Conservation (phyloP, 2,888 invertebrate species). For the Smittia sp. region DNA sequence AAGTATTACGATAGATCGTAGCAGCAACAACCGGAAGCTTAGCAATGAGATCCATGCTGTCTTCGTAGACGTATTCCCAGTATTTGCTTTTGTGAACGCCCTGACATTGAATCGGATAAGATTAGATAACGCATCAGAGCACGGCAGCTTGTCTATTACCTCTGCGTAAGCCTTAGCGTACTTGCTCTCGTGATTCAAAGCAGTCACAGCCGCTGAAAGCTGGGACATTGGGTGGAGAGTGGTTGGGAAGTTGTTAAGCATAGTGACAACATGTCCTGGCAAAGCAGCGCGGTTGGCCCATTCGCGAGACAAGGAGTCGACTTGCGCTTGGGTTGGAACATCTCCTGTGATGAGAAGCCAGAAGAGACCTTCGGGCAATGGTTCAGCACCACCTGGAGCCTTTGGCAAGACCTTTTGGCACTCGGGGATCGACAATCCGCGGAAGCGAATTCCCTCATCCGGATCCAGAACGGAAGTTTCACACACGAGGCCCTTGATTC, state of each 20-base stretch:
- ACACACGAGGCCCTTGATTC: conserved; percentile 86
- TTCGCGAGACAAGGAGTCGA: conserved; percentile 65
- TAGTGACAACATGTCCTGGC: conserved; percentile 76
- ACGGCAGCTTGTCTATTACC: conserved; percentile 43
- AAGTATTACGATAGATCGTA: conserved; percentile 79
- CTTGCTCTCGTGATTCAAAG: conserved; percentile 79
- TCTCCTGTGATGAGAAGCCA: conserved; percentile 90
- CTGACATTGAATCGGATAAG: conserved; percentile 41
- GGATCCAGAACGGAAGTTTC: conserved; percentile 92
- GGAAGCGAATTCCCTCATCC: conserved; percentile 90
- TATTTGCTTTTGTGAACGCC: conserved; percentile 73
- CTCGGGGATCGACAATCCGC: conserved; percentile 88
- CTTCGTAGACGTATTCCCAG: conserved; percentile 79
- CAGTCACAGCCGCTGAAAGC: conserved; percentile 75
- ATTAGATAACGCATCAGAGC: background rate
- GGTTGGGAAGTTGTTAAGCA: conserved; percentile 78
- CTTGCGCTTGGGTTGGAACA: conserved; percentile 78
- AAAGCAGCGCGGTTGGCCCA: conserved; percentile 71
- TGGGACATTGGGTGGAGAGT: conserved; percentile 85
- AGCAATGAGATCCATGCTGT: conserved; percentile 83
- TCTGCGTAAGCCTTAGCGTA: conserved; percentile 73
- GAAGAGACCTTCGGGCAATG: conserved; percentile 91
- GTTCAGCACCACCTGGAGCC: conserved; percentile 75
- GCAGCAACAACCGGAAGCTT: conserved; percentile 84
- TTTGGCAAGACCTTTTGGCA: conserved; percentile 85